These are phyloP conservation scores for Metridium senile DNA, from an alignment of 92 coral and sea anemone species.

Conservation along the genomic window DNA sequence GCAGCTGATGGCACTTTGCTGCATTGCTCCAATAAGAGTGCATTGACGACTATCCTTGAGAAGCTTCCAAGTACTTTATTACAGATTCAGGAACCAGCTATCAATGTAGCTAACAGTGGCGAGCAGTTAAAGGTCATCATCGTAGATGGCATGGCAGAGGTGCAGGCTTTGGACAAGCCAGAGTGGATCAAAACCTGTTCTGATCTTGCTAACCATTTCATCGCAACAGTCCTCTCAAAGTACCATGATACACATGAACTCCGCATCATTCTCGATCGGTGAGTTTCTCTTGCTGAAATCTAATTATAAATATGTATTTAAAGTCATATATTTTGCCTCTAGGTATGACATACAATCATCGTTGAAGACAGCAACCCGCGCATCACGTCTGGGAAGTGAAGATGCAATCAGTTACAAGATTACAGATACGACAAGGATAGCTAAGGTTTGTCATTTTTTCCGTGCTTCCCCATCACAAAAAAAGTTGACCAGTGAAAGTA, in stretches of 20 bases:
- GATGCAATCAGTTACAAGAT: conserved; percentile 52
- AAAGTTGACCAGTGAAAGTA: too few species aligned
- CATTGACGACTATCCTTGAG: conserved; percentile 61
- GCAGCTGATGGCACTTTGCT: conserved; percentile 65
- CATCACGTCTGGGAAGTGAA: conserved; percentile 30
- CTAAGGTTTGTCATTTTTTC: too few species aligned
- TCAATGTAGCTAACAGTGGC: too few species aligned
- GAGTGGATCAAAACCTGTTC: conserved; percentile 31
- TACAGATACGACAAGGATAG: conserved; percentile 43
- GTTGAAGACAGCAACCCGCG: conserved; percentile 51
- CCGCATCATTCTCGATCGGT: conserved; percentile 46
- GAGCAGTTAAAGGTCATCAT: conserved; percentile 20
- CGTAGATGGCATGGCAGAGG: conserved; percentile 66
- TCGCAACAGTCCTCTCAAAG: conserved; percentile 32
- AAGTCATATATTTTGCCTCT: background rate
- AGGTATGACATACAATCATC: conserved; percentile 57
- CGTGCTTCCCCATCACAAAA: conserved; percentile 58
- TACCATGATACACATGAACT: conserved; percentile 41
- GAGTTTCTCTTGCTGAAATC: background rate
- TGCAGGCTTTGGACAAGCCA: conserved; percentile 59
- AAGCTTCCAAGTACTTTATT: conserved; percentile 25
- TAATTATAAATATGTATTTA: background rate
- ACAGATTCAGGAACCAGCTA: conserved; percentile 14
- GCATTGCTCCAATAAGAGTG: conserved; percentile 58
- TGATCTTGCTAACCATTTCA: conserved; percentile 58